Base-by-base conservation (phyloP, 2,113 vertebrate species). In the Mixornis gularis region DNA sequence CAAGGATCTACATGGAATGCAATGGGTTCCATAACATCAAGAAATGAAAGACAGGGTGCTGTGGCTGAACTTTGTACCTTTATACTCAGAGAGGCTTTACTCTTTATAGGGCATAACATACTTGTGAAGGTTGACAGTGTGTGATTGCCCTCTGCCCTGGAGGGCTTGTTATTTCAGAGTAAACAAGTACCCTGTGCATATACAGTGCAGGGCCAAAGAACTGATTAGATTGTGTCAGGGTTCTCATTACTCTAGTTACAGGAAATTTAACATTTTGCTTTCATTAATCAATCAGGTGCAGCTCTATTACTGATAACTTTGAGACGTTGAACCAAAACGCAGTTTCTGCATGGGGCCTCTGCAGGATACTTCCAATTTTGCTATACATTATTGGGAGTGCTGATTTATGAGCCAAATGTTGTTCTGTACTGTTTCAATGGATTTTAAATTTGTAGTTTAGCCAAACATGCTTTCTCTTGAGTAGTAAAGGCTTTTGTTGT, bases 261-360 rank as follows among this genome's bases (percentile, higher is more conserved):
- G 92, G 89, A 91, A 96, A 95, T 89, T 59, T 76, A 89, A 87
- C 66, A 34, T 96, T 96, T 96, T 96, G 59, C 51, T 91, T 95
- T 89, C 79, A 79, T 89, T 89, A 85, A 69, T 89, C 71, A 85
- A 63, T 95, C 78, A 89, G 89, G 70, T 95, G 68, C 60, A 70
- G 71, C 51, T 70, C 78, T 89, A 29, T 78, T 85, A 29, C 81
- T 91, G 94, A 94, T 92, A 93, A 89, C 43, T 85, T 74, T 83
- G 71, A 87, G 92, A 43, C 15, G 43, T 63, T 63, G 91, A 87
- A n/a, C 78, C 27, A 48, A 91, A 90, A 77, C 2, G 53, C 30
- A 51, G 26, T 85, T 96, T 94, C 91, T 92, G 74, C 51, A 59
- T 53, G 65, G 63, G 84, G 92, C 66, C 84, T 91, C 43, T 7